phyloP scores from a whole-genome alignment of 2,797 vertebrate species.

The Crypturellus tataupa region DNA sequence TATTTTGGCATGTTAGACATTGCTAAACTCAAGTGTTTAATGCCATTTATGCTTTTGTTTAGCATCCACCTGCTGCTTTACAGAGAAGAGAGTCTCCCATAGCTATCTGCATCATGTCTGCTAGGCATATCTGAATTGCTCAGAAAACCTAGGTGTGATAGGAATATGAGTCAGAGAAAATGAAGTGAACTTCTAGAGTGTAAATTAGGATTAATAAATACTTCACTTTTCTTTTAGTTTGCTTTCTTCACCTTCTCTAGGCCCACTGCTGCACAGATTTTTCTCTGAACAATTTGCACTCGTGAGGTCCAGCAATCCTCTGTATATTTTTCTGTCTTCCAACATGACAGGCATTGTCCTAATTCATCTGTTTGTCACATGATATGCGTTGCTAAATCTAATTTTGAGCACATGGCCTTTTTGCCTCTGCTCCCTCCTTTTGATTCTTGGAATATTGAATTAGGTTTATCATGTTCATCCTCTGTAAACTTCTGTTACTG shows the following conservation, averaged over 20 bases:
- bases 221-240: background rate
- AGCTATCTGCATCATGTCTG: background rate
- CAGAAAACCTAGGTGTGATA: background rate
- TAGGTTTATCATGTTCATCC: background rate
- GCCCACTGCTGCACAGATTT: background rate
- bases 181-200: background rate
- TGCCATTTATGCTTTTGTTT: background rate
- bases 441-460: background rate
- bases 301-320: background rate
- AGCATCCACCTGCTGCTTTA: background rate
- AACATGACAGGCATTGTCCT: background rate
- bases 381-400: background rate
- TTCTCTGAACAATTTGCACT: background rate
- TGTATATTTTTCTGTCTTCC: background rate
- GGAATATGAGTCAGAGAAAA: background rate
- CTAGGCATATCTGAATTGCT: background rate
- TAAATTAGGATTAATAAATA: background rate
- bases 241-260: background rate
- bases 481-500: background rate
- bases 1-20: background rate
- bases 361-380: background rate
- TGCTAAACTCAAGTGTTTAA: background rate
- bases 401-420: background rate
- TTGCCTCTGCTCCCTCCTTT: background rate
- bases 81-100: background rate